Percentiles rank a stretch among this genome's conserved stretches.
phyloP scores from a whole-genome alignment of 2,888 invertebrate genomes.

The Conomelus anceps region DNA sequence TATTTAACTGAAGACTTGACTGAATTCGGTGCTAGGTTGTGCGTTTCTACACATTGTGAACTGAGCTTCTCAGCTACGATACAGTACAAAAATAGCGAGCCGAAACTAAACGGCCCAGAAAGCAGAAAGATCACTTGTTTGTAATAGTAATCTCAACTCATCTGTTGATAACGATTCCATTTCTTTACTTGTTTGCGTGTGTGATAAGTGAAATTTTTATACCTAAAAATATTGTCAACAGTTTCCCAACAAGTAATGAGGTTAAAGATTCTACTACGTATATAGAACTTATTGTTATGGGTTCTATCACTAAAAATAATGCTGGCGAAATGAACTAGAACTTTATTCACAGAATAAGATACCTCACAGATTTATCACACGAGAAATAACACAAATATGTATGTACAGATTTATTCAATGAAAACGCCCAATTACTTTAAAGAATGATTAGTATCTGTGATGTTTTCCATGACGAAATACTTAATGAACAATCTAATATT shows the following conservation, averaged over 20 bases:
- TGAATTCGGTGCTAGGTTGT: background rate
- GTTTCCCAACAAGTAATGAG: background rate
- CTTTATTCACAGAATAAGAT: too few species aligned
- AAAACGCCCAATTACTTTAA: too few species aligned
- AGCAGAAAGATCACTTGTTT: background rate
- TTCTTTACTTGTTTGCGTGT: background rate
- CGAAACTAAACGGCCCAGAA: background rate
- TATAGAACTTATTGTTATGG: background rate
- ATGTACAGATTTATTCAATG: too few species aligned
- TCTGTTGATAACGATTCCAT: background rate
- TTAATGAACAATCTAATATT: too few species aligned
- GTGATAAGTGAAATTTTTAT: background rate
- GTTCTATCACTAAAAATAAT: background rate
- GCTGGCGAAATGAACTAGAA: too few species aligned
- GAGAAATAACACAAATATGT: too few species aligned
- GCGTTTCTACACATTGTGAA: background rate
- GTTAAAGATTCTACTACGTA: background rate
- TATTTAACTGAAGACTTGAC: background rate
- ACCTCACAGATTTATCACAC: too few species aligned
- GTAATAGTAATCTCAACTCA: background rate
- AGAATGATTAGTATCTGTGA: too few species aligned
- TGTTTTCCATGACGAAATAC: too few species aligned
- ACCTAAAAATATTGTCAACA: background rate
- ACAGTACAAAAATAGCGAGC: background rate
- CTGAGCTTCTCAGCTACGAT: background rate